Conservation (phyloP, 2,888 invertebrate genomes). For the Melinaea marsaeus region DNA sequence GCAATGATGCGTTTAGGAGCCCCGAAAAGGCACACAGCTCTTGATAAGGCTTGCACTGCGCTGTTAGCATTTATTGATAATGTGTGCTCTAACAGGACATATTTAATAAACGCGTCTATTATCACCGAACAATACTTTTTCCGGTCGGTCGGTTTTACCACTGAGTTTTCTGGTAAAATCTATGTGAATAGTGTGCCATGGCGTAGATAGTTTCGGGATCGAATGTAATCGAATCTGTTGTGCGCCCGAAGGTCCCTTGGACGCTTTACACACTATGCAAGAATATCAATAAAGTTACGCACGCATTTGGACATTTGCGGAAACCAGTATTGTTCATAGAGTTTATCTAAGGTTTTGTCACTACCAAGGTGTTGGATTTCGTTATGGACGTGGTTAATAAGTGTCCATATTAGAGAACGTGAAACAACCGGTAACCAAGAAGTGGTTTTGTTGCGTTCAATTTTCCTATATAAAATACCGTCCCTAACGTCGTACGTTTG, state of each 20-base stretch:
- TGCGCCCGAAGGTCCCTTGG: too few relatives aligned
- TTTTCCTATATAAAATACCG: constrained; percentile 21
- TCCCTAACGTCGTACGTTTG: constrained; percentile 36
- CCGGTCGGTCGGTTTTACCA: not conserved
- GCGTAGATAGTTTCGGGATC: too few relatives aligned
- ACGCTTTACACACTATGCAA: not conserved
- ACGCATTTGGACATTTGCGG: constrained; percentile 34
- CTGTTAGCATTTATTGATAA: not conserved
- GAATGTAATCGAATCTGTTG: too few relatives aligned
- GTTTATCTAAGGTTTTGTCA: constrained; percentile 37
- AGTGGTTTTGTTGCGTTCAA: constrained; percentile 27
- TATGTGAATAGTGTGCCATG: constrained; percentile 26
- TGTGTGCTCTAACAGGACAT: not conserved
- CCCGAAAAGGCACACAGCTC: not conserved
- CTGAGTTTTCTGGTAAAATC: not conserved
- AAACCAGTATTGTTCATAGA: constrained; percentile 17
- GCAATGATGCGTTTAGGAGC: not conserved
- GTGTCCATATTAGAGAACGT: constrained; percentile 32
- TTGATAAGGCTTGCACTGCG: not conserved
- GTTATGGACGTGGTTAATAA: constrained; percentile 35
- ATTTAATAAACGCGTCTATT: not conserved
- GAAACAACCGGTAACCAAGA: constrained; percentile 37
- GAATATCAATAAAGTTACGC: constrained; percentile 30
- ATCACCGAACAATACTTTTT: not conserved
- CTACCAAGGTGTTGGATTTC: constrained; percentile 34